A percentile compares a stretch with the other conserved stretches of the same genome.
These are phyloP conservation scores for Thalassoma bifasciatum DNA, from an alignment of 2,113 vertebrate species.

Conservation along the genomic window DNA sequence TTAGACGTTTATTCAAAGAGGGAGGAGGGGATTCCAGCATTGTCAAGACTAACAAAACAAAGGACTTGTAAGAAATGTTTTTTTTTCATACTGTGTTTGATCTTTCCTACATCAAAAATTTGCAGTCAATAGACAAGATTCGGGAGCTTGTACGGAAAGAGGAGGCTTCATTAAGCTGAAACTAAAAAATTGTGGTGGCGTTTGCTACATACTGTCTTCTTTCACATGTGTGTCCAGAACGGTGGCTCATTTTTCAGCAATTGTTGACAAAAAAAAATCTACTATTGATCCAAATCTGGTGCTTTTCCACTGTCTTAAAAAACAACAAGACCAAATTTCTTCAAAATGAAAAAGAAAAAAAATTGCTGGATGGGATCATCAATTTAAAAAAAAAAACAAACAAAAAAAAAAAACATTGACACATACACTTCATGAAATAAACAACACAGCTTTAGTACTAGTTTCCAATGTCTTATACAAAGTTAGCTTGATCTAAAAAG, in stretches of 20 bases:
- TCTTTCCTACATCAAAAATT: conserved; percentile 47
- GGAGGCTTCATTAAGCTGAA: conserved; percentile 20
- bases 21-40: conserved; percentile 54
- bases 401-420: conserved; percentile 69
- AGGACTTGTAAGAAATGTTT: conserved; percentile 37
- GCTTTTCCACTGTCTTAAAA: not conserved
- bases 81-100: conserved; percentile 20
- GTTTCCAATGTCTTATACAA: conserved; percentile 86
- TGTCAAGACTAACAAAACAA: conserved; percentile 47
- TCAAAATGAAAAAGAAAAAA: conserved; percentile 32
- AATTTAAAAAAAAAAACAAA: conserved; percentile 51
- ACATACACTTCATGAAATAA: conserved; percentile 77
- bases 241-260: conserved; percentile 23
- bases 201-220: conserved; percentile 53
- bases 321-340: conserved; percentile 9
- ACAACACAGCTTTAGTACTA: conserved; percentile 85
- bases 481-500: conserved; percentile 88
- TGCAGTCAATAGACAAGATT: conserved; percentile 68
- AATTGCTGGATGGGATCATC: conserved; percentile 63
- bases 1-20: conserved; percentile 64
- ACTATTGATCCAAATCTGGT: not conserved
- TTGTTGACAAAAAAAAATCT: not conserved
- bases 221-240: conserved; percentile 21
- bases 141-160: conserved; percentile 29
- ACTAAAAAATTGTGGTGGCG: conserved; percentile 44